These are phyloP conservation scores for Dicyrtomina minuta DNA, from an alignment of 2,888 invertebrate species.

Conservation along the genomic window DNA sequence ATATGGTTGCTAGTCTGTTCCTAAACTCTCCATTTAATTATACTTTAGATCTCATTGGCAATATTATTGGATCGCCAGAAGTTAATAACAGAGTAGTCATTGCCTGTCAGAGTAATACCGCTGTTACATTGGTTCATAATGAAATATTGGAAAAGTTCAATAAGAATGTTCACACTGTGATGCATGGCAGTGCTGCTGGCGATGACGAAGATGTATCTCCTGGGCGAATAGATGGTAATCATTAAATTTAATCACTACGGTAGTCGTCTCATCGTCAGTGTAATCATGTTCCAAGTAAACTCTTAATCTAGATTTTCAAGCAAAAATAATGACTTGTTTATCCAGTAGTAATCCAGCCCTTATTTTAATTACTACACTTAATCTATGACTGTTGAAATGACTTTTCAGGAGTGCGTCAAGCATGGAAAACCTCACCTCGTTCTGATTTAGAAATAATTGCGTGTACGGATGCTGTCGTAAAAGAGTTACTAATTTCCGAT, in stretches of 20 bases:
- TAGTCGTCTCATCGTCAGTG: no score
- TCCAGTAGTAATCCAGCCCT: no score
- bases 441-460: constrained; percentile 16
- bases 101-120: constrained; percentile 12
- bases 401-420: neutral
- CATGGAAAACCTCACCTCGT: constrained; percentile 11
- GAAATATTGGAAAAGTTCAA: constrained; percentile 7
- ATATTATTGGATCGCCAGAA: neutral
- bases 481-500: constrained; percentile 20
- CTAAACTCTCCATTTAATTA: neutral
- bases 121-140: constrained; percentile 4
- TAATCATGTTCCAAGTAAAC: no score
- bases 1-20: no score
- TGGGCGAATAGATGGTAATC: constrained; percentile 9
- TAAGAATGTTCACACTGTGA: neutral
- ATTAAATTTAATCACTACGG: no score
- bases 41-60: neutral
- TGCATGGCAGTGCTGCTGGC: neutral
- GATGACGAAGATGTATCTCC: neutral
- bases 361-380: no score
- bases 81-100: constrained; percentile 27
- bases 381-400: no score
- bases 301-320: no score
- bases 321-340: no score
- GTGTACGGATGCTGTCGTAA: constrained; percentile 25